Conservation (phyloP, 2,113 vertebrate genomes). For the Microcebus jonahi region DNA sequence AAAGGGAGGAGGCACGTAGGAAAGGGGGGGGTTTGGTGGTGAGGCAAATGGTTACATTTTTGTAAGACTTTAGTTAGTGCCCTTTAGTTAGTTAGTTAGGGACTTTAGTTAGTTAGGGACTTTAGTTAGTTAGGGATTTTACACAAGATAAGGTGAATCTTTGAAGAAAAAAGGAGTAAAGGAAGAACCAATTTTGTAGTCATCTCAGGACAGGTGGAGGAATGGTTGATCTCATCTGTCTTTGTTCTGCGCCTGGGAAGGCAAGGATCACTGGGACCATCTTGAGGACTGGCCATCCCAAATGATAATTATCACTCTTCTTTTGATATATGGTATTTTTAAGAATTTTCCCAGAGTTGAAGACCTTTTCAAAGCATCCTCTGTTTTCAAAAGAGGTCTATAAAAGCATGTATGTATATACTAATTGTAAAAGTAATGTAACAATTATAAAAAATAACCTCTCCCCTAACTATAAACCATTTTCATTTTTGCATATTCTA, state of each 20-base stretch:
- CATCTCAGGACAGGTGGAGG: too few relatives aligned
- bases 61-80: too few relatives aligned
- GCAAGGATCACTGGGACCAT: background rate
- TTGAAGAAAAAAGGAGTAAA: too few relatives aligned
- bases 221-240: too few relatives aligned
- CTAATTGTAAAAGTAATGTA: background rate
- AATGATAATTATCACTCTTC: background rate
- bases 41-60: too few relatives aligned
- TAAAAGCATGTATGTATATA: background rate
- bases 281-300: background rate
- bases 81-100: too few relatives aligned
- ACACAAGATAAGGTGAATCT: too few relatives aligned
- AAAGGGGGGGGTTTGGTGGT: too few relatives aligned
- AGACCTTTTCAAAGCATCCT: background rate
- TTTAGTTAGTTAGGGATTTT: too few relatives aligned
- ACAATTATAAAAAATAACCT: background rate
- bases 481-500: constrained; percentile 5
- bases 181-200: too few relatives aligned
- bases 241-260: background rate
- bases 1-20: too few relatives aligned
- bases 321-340: background rate
- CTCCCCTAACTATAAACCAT: background rate
- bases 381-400: background rate
- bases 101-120: too few relatives aligned
- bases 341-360: background rate